These are phyloP conservation scores for Acestrorhynchus altus DNA, from an alignment of 2,797 vertebrate species.

Conservation along the genomic window DNA sequence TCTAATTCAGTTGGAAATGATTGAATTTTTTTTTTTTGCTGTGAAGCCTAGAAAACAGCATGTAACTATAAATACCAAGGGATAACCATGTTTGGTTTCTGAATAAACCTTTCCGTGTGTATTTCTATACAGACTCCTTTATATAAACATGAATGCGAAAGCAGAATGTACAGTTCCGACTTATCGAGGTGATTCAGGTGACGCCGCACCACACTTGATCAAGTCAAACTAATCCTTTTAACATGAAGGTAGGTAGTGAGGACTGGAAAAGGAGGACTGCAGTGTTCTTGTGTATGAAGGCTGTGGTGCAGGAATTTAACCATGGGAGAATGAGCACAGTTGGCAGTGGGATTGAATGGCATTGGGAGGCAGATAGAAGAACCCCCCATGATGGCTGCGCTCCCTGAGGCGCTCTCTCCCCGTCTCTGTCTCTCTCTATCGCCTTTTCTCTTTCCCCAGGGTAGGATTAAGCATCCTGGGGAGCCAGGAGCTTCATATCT, in stretches of 20 bases:
- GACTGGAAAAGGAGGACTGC: not conserved
- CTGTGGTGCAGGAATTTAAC: conserved; percentile 25
- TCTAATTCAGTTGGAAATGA: no score
- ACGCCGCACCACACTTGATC: no score
- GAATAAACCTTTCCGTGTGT: no score
- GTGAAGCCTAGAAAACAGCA: no score
- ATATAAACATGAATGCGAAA: no score
- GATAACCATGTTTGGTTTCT: no score
- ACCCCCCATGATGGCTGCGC: not conserved
- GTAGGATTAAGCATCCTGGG: conserved; percentile 36
- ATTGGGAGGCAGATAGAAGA: not conserved
- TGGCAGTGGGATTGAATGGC: conserved; percentile 11
- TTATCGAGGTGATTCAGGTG: no score
- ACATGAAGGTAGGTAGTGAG: not conserved
- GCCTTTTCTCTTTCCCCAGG: conserved; percentile 1
- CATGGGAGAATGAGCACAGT: conserved; percentile 41
- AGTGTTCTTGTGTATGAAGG: conserved; percentile 5
- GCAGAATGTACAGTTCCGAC: no score
- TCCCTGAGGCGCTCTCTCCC: not conserved
- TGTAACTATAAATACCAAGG: no score
- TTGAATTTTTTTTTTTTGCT: no score
- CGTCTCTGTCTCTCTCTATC: conserved; percentile 17
- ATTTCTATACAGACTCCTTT: no score
- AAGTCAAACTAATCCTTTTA: no score
- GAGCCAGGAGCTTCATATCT: conserved; percentile 4